Conservation (phyloP, 2,888 invertebrate genomes). For the Temnothorax ravouxi region DNA sequence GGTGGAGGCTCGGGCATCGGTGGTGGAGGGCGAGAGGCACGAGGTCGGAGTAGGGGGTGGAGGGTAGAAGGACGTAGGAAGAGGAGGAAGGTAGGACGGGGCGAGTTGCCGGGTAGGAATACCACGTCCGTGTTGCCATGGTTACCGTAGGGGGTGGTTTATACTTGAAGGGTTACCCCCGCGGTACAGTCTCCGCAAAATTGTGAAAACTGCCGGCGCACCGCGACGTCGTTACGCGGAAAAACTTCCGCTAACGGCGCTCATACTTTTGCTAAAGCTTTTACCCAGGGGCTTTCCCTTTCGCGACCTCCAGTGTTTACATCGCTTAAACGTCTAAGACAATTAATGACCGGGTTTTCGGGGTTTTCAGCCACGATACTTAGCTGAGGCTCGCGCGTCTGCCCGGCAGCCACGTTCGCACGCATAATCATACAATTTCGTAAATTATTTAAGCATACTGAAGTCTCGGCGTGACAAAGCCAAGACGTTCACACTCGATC, state of each 20-base stretch:
- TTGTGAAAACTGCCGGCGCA: conserved; percentile 79
- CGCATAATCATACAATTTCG: conserved; percentile 16
- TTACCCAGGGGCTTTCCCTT: conserved; percentile 82
- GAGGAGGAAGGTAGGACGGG: conserved; percentile 70
- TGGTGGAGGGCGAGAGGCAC: conserved; percentile 69
- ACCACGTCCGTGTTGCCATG: conserved; percentile 84
- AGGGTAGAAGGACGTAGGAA: conserved; percentile 68
- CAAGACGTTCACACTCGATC: background rate
- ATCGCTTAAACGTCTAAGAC: conserved; percentile 83
- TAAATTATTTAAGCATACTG: conserved; percentile 12
- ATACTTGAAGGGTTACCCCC: conserved; percentile 84
- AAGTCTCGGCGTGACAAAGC: background rate
- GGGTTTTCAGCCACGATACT: conserved; percentile 62
- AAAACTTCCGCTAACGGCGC: conserved; percentile 71
- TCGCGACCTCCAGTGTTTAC: conserved; percentile 82
- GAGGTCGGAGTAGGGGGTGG: conserved; percentile 61
- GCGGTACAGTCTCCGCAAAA: conserved; percentile 84
- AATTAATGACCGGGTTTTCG: conserved; percentile 80
- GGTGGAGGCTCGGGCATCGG: conserved; percentile 76
- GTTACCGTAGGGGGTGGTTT: conserved; percentile 83
- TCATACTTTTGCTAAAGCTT: conserved; percentile 81
- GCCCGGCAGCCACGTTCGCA: conserved; percentile 6
- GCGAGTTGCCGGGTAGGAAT: conserved; percentile 80
- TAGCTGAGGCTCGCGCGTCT: conserved; percentile 12
- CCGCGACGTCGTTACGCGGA: conserved; percentile 56